A percentile compares a stretch with the other conserved stretches of the same genome.
These are phyloP conservation scores for Hassar affinis DNA, from an alignment of 2,113 vertebrate species.

Conservation along the genomic window DNA sequence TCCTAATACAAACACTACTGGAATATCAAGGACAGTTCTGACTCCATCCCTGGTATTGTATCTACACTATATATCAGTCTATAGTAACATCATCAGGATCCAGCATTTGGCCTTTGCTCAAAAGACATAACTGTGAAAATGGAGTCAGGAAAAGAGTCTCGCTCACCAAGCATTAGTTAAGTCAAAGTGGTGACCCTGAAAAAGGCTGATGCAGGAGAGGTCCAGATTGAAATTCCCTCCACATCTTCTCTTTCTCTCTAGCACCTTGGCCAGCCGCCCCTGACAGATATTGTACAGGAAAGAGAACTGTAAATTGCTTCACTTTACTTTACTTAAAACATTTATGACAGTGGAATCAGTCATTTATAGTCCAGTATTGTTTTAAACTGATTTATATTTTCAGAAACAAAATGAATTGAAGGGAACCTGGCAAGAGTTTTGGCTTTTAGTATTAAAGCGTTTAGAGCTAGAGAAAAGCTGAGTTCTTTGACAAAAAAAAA, in stretches of 20 bases:
- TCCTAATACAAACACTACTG: background rate
- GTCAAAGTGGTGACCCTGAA: constrained; percentile 53
- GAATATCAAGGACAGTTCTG: background rate
- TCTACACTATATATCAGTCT: constrained; percentile 11
- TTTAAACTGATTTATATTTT: constrained; percentile 57
- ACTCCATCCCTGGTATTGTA: background rate
- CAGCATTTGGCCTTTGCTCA: constrained; percentile 27
- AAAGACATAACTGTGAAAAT: constrained; percentile 33
- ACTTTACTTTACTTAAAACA: constrained; percentile 61
- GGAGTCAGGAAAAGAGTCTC: constrained; percentile 36
- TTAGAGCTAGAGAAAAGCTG: constrained; percentile 18
- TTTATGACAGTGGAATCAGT: constrained; percentile 59
- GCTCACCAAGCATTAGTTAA: constrained; percentile 40
- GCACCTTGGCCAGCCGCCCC: constrained; percentile 44
- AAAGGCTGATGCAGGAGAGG: constrained; percentile 39
- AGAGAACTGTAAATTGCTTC: constrained; percentile 57
- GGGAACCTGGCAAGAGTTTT: constrained; percentile 23
- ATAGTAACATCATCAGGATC: constrained; percentile 19
- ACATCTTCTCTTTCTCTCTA: constrained; percentile 44
- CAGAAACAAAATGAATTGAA: constrained; percentile 46
- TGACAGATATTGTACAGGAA: constrained; percentile 49
- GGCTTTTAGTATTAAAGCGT: constrained; percentile 38
- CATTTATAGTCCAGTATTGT: constrained; percentile 57
- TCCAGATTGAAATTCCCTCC: constrained; percentile 53
- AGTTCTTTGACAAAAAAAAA: constrained; percentile 31